Base-by-base conservation (phyloP, 2,888 invertebrate species). In the Dasysyrphus albostriatus region DNA sequence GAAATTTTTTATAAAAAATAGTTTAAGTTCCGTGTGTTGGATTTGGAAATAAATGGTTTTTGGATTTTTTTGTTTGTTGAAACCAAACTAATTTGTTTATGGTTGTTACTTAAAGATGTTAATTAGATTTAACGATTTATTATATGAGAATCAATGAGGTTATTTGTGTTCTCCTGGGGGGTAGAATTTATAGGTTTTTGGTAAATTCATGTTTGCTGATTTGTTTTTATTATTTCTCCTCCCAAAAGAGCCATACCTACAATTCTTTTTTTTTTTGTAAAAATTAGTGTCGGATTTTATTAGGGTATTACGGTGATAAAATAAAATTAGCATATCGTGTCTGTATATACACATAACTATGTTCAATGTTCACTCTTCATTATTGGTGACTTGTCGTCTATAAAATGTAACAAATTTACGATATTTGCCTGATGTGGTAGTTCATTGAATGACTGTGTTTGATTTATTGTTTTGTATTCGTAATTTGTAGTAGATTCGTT, bases 101-200 rank as follows among this genome's bases (percentile, higher is more conserved):
- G 74, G 54, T 76, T 63, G 72, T 72, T 70, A 47, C 65, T 67
- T 67, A 59, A 74, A 80, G 82, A 77, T 82, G 82, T 72, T 77
- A 82, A 82, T 77, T 73, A 78, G 61, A 77, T 59, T 76, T 83
- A 16, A 37, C 77, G 72, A 83, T 82, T 82, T 76, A 77, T 83
- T 61, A 65, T 73, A 47, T 39, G 1, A 47, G 34, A 78, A 24
- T 69, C 69, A 78, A 69, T 59, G 54, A 54, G 54, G 69, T 76
- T 76, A 0, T n/a, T n/a, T 54, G 51, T 54, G 14, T 14, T 54
- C 14, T 14, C 3, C 14, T 7, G 32, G 3, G 42, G 1, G 7
- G 5, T 9, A 39, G 44, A 65, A 65, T 59, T 58, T 47, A 69
- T 76, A 14, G 37, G 47, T 14, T 56, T 24, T 61, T 56, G 29